Evolutionary conservation across 1,140 invertebrate genomes (phyloP).

Genomic region (Dendrolimus punctatus): DNA sequence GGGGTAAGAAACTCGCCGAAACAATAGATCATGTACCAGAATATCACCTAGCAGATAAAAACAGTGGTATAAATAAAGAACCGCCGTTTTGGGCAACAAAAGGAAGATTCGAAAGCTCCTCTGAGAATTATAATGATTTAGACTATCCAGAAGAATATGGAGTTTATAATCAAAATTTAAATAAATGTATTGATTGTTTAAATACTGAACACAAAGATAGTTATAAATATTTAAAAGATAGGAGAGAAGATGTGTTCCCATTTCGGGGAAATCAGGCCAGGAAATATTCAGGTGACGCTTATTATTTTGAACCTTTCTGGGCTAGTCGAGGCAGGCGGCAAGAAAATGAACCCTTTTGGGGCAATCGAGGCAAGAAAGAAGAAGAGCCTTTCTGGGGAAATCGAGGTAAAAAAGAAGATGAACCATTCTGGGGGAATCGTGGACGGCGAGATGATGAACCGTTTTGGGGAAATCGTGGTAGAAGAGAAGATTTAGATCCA

Average conservation of each 20-base stretch:
- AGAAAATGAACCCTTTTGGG: constrained; percentile 24
- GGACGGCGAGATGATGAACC: constrained; percentile 24
- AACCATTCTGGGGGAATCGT: constrained; percentile 35
- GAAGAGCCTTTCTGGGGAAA: constrained; percentile 37
- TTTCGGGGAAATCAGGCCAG: constrained; percentile 43
- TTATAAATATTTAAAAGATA: constrained; percentile 19
- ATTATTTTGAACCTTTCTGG: constrained; percentile 17
- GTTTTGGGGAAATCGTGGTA: constrained; percentile 48
- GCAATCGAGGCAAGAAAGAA: constrained; percentile 21
- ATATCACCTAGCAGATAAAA: constrained; percentile 3
- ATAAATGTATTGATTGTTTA: no score
- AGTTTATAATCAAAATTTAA: no score
- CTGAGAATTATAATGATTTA: constrained; percentile 23
- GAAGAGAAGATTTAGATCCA: constrained; percentile 28
- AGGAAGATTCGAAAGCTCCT: constrained; percentile 37
- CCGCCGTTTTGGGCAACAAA: constrained; percentile 50
- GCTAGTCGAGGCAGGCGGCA: constrained; percentile 18
- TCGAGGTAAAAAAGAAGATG: constrained; percentile 20
- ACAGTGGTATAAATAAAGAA: constrained; percentile 15
- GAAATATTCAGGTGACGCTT: constrained; percentile 21
- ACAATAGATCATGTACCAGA: constrained; percentile 4
- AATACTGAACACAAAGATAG: background rate
- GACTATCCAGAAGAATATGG: constrained; percentile 8
- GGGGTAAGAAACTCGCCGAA: constrained; percentile 17
- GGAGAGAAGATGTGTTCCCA: constrained; percentile 27